Base-by-base conservation (phyloP, 2,888 invertebrate species). In the Dicyrtomina minuta region DNA sequence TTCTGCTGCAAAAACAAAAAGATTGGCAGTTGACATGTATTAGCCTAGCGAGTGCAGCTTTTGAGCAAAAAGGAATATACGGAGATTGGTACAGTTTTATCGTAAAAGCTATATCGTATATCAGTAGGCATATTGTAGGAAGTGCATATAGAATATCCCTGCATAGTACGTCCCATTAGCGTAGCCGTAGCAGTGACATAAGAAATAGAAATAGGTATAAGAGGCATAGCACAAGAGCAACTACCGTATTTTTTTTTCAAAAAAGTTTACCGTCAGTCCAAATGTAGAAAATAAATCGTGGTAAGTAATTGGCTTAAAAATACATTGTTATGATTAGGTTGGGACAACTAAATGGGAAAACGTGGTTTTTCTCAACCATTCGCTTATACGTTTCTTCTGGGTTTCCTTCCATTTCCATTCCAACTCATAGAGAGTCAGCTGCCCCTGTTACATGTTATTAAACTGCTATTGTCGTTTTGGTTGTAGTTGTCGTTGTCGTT, bases 251-350 rank as follows among this genome's bases (percentile, higher is more conserved):
- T 33, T 3, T 33, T 33, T 33, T 33, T 33, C 8, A 8, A 51
- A 51, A 20, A 24, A 4, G 51, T 24, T 51, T 51, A 51, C n/a
- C 17, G 17, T 51, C 22, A 17, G 2, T 12, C 4, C 3, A 46
- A 4, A 15, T 46, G 4, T 46, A 46, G 5, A 17, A 46, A 46
- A 17, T 17, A 46, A 46, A 46, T 17, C 46, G 46, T 46, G 46
- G 46, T 46, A 22, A 20, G 24, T 26, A 26, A 56, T 26, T 56
- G 26, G 15, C 13, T 10, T 26, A 27, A 12, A 56, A 27, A 56
- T 6, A 27, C 27, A 56, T 56, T 56, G 27, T 56, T 56, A 56
- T 56, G 56, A 56, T 56, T 56, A n/a, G 56, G 26, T 24, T 56
- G 2, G 56, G 22, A 13, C 10, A n/a, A n/a, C 8, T 26, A 26